Conservation (phyloP, 2,888 invertebrate genomes). For the Palloptera scutellata region DNA sequence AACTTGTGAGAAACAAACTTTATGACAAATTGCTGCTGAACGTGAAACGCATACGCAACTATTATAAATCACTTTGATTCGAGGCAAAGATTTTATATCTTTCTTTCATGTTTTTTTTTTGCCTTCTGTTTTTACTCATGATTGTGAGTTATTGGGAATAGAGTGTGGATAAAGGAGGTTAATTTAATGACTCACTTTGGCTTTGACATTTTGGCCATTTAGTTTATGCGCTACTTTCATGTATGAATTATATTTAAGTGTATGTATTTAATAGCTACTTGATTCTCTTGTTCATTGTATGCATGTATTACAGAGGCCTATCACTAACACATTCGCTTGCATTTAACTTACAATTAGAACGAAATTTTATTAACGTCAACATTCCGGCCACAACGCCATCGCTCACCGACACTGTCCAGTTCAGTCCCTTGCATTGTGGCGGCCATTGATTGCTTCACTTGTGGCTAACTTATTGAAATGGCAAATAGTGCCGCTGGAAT, state of each 20-base stretch:
- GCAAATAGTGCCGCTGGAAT: conserved; percentile 58
- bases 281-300: no score
- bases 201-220: no score
- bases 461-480: conserved; percentile 51
- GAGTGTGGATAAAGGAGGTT: no score
- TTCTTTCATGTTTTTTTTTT: not conserved
- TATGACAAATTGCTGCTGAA: conserved; percentile 57
- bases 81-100: not conserved
- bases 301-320: not conserved
- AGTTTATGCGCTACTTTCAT: no score
- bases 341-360: conserved; percentile 23
- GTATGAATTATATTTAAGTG: no score
- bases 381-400: no score
- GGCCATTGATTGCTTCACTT: conserved; percentile 10
- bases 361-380: not conserved
- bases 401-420: not conserved
- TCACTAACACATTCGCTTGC: not conserved
- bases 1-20: conserved; percentile 40
- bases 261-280: no score
- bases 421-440: not conserved
- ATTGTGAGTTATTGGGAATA: no score
- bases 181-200: no score
- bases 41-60: conserved; percentile 42
- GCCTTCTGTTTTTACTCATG: no score
- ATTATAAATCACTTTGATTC: conserved; percentile 27